Evolutionary conservation across 2,797 vertebrate species (phyloP).

Genomic region (Falco peregrinus): DNA sequence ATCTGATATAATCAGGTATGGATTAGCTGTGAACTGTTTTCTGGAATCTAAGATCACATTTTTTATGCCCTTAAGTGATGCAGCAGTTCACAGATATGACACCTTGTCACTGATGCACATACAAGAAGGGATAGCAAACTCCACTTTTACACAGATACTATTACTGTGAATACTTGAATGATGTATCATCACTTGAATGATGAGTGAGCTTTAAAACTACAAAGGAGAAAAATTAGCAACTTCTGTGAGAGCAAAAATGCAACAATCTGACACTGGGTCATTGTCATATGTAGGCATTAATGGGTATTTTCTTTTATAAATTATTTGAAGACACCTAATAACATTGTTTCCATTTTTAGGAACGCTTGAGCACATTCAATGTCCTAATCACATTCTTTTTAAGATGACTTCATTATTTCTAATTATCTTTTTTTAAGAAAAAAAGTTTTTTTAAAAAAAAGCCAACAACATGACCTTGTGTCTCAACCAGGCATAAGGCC

Average conservation of each 20-base stretch:
- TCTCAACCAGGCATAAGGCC: neutral
- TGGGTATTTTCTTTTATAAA: neutral
- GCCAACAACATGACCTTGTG: neutral
- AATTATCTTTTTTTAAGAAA: neutral
- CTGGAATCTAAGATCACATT: neutral
- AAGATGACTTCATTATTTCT: neutral
- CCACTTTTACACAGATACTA: neutral
- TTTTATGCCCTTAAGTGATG: neutral
- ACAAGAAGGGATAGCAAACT: neutral
- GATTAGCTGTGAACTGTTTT: neutral
- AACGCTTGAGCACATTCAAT: neutral
- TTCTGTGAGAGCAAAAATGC: neutral
- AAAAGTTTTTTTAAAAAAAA: neutral
- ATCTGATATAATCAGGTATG: neutral
- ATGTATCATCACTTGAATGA: neutral
- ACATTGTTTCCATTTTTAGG: neutral
- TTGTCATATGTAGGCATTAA: neutral
- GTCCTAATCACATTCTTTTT: neutral
- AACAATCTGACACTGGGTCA: neutral
- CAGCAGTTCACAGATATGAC: neutral
- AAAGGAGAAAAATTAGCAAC: neutral
- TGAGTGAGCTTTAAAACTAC: neutral
- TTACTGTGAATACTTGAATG: neutral
- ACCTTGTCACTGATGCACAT: neutral
- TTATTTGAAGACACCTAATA: neutral